Conservation (phyloP, 2,888 invertebrate genomes). For the Ellobium chinense region DNA sequence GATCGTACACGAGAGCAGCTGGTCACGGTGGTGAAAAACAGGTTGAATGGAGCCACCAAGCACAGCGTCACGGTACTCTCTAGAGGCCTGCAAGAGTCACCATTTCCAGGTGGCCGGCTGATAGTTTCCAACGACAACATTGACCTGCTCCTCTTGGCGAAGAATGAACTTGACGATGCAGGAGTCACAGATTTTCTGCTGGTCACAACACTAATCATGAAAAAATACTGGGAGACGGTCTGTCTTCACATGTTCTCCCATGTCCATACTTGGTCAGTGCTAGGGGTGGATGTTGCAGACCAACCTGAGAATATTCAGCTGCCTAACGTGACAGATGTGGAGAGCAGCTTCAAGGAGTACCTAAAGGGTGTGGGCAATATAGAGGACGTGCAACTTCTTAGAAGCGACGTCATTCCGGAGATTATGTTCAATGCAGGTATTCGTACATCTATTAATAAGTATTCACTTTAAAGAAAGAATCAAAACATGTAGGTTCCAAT, state of each 20-base stretch:
- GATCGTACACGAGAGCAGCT: background rate
- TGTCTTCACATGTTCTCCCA: conserved; percentile 41
- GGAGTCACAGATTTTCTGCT: conserved; percentile 35
- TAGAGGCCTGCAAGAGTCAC: background rate
- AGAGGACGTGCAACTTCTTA: conserved; percentile 1
- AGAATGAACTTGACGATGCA: conserved; percentile 41
- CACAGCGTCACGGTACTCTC: conserved; percentile 1
- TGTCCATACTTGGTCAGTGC: conserved; percentile 42
- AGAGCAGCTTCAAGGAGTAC: conserved; percentile 20
- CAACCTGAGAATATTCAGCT: background rate
- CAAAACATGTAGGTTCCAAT: too few species aligned
- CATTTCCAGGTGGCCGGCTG: background rate
- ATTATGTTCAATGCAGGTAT: conserved; percentile 44
- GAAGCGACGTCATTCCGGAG: conserved; percentile 27
- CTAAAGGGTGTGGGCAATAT: conserved; percentile 17
- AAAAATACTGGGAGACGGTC: conserved; percentile 46
- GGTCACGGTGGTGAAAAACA: background rate
- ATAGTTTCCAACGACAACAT: conserved; percentile 34
- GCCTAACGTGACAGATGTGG: background rate
- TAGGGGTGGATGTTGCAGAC: conserved; percentile 22
- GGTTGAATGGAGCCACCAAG: conserved; percentile 5
- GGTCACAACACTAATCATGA: conserved; percentile 29
- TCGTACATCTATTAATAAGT: too few species aligned
- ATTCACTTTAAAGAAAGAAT: too few species aligned
- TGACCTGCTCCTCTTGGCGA: conserved; percentile 47